phyloP scores from a whole-genome alignment of 1,140 invertebrate genomes.

The Drosophila eugracilis region DNA sequence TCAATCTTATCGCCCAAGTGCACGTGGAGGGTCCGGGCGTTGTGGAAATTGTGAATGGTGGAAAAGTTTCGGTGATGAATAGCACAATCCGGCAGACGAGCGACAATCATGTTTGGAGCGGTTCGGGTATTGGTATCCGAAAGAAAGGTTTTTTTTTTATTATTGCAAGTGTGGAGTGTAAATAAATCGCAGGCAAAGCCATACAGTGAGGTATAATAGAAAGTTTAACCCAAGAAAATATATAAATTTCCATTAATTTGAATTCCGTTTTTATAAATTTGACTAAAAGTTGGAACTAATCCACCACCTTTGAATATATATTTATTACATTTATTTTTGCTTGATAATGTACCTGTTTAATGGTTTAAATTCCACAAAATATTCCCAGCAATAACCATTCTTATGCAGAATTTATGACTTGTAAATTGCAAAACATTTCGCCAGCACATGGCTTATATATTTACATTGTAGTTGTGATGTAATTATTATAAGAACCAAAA shows the following conservation, averaged over 20 bases:
- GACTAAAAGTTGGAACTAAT: too few relatives aligned
- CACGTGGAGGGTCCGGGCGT: conserved; percentile 5
- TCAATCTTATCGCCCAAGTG: conserved; percentile 37
- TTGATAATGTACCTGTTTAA: not conserved
- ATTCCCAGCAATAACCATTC: not conserved
- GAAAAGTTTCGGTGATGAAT: conserved; percentile 39
- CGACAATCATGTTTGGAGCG: not conserved
- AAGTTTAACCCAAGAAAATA: too few relatives aligned
- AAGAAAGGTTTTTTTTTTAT: too few relatives aligned
- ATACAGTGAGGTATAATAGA: not conserved
- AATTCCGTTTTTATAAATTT: too few relatives aligned
- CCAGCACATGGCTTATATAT: conserved; percentile 3
- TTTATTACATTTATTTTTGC: not conserved
- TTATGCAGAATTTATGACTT: conserved; percentile 5
- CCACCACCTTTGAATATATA: not conserved
- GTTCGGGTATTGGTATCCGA: conserved; percentile 3
- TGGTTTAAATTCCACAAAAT: conserved; percentile 1
- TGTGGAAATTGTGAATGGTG: conserved; percentile 20
- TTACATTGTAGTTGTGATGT: not conserved
- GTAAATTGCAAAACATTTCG: conserved; percentile 22
- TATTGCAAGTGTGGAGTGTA: conserved; percentile 4
- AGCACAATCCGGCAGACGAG: conserved; percentile 11
- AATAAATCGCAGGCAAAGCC: conserved; percentile 1
- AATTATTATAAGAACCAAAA: not conserved
- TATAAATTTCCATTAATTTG: too few relatives aligned